Conservation (phyloP, 2,797 vertebrate species). For the Poecilia gillii region DNA sequence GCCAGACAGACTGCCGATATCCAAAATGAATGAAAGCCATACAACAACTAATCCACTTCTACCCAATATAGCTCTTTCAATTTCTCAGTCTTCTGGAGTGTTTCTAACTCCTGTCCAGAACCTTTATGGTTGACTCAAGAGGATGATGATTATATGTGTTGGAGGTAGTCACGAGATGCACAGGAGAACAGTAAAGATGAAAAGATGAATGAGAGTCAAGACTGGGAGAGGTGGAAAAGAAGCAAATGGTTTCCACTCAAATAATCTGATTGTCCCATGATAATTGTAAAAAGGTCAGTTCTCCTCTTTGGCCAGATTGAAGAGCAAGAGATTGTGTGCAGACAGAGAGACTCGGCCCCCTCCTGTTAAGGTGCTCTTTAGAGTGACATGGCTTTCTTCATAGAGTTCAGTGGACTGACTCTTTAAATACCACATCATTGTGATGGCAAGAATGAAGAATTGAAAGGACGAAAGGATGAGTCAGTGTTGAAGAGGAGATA, state of each 20-base stretch:
- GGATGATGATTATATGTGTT: conserved; percentile 18
- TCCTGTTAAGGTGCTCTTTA: conserved; percentile 53
- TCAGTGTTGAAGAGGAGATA: conserved; percentile 6
- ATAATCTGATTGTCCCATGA: conserved; percentile 74
- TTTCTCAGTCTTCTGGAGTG: not conserved
- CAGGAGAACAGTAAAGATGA: conserved; percentile 16
- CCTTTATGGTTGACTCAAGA: conserved; percentile 8
- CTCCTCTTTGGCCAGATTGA: conserved; percentile 45
- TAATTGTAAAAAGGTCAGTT: conserved; percentile 78
- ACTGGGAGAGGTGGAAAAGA: conserved; percentile 19
- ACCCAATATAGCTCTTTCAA: conserved; percentile 11
- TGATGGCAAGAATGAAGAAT: conserved; percentile 27
- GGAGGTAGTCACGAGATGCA: conserved; percentile 12
- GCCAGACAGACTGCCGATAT: conserved; percentile 46
- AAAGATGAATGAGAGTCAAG: conserved; percentile 12
- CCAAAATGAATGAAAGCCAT: conserved; percentile 45
- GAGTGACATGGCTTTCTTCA: conserved; percentile 42
- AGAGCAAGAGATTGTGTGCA: conserved; percentile 40
- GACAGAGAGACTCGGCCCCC: conserved; percentile 36
- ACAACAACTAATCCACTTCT: conserved; percentile 27
- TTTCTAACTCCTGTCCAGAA: conserved; percentile 12
- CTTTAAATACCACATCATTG: conserved; percentile 67
- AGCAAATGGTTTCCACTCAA: conserved; percentile 54
- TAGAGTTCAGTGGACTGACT: conserved; percentile 39
- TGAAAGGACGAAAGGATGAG: conserved; percentile 29